phyloP scores from a whole-genome alignment of 1,140 invertebrate species.

The Magallana gigas region DNA sequence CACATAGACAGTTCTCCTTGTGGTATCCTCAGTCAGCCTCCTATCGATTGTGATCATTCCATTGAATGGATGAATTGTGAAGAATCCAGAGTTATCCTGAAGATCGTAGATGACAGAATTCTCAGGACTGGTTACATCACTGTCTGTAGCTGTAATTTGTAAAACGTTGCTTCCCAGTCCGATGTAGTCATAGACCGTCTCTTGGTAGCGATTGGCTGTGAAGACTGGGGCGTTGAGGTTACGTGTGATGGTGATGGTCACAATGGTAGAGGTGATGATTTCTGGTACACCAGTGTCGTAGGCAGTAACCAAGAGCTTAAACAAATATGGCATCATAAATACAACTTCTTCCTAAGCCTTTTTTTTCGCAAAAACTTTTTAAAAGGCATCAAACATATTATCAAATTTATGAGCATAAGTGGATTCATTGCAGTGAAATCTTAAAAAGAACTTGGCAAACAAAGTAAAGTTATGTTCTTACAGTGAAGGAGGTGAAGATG shows the following conservation, averaged over 20 bases:
- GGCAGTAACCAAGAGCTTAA: slow-evolving; percentile 57
- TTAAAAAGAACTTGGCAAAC: no score
- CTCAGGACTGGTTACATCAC: slow-evolving; percentile 81
- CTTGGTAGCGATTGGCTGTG: slow-evolving; percentile 45
- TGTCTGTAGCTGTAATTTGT: slow-evolving; percentile 64
- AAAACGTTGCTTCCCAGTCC: slow-evolving; percentile 55
- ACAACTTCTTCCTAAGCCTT: no score
- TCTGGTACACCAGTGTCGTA: slow-evolving; percentile 58
- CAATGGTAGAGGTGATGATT: slow-evolving; percentile 38
- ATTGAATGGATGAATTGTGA: slow-evolving; percentile 63
- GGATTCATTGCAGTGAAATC: no score
- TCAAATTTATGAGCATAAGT: no score
- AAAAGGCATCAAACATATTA: no score
- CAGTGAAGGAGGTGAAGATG: slow-evolving; percentile 58
- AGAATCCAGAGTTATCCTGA: slow-evolving; percentile 55
- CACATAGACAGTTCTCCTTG: slow-evolving; percentile 38
- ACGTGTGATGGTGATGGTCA: slow-evolving; percentile 62
- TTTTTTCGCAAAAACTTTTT: no score
- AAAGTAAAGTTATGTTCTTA: slow-evolving; percentile 31
- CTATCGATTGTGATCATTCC: slow-evolving; percentile 57
- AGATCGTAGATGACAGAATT: slow-evolving; percentile 50
- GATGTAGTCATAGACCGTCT: slow-evolving; percentile 63
- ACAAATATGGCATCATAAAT: not conserved
- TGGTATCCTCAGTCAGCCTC: slow-evolving; percentile 55
- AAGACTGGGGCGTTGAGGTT: slow-evolving; percentile 65